phyloP scores from a whole-genome alignment of 2,113 vertebrate species.

The Clupea harengus region DNA sequence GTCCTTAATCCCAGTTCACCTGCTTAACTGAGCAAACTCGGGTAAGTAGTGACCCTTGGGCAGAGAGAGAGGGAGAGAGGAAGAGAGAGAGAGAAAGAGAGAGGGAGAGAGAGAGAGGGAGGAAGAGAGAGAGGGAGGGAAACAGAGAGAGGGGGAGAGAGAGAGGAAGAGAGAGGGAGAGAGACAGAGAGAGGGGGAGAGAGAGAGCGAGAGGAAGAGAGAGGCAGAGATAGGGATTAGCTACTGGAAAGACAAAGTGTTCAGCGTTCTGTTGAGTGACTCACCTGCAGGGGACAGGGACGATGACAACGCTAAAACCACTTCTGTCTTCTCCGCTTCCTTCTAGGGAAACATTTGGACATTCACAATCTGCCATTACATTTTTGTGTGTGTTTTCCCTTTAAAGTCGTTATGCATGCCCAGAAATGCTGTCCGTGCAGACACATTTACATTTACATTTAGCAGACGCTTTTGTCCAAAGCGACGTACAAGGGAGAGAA shows the following conservation, averaged over 20 bases:
- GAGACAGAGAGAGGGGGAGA: not conserved
- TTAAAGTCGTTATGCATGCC: not conserved
- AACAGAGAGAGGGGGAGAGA: not conserved
- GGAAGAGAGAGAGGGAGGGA: not conserved
- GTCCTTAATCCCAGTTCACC: slow-evolving; percentile 63
- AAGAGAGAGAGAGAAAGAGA: slow-evolving; percentile 19
- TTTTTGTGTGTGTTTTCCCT: not conserved
- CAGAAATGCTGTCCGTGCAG: not conserved
- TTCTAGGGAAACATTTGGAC: not conserved
- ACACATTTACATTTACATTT: no score
- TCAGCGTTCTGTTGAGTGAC: not conserved
- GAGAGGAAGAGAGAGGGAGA: slow-evolving; percentile 17
- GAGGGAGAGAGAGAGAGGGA: slow-evolving; percentile 17
- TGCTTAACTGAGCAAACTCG: slow-evolving; percentile 51
- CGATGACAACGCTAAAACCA: not conserved
- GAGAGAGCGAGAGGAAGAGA: slow-evolving; percentile 22
- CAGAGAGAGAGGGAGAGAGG: not conserved
- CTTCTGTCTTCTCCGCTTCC: not conserved
- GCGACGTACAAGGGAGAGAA: no score
- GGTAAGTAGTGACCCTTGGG: slow-evolving; percentile 49
- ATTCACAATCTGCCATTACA: not conserved
- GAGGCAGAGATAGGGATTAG: not conserved
- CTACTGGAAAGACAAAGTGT: not conserved
- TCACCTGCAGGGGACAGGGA: not conserved
- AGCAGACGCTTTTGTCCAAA: no score